These are phyloP conservation scores for Enteromius afrohamiltoni DNA, from an alignment of 2,797 vertebrate genomes.

Conservation along the genomic window DNA sequence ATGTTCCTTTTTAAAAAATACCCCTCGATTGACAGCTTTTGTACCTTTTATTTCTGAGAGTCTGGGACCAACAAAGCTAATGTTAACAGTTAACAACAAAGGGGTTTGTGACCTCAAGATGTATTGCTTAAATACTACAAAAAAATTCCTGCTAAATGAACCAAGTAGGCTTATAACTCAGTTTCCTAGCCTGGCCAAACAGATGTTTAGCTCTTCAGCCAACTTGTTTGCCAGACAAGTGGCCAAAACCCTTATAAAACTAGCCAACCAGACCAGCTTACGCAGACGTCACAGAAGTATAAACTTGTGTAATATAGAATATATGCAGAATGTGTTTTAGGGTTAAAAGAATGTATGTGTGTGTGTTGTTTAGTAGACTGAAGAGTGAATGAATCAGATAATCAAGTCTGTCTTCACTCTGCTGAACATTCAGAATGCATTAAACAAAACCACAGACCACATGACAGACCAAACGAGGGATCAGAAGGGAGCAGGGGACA, in stretches of 20 bases:
- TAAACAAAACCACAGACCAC: slow-evolving; percentile 44
- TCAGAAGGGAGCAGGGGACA: neutral
- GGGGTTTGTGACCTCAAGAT: neutral
- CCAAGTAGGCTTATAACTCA: neutral
- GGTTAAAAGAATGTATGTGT: neutral
- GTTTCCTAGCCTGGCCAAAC: neutral
- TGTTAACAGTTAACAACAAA: neutral
- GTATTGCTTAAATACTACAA: neutral
- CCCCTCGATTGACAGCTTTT: no score
- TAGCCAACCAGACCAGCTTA: neutral
- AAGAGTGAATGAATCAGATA: slow-evolving; percentile 24
- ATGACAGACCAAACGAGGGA: neutral
- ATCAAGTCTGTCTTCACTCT: slow-evolving; percentile 43
- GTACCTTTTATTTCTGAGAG: no score
- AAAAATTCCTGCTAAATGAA: neutral
- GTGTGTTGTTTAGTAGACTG: slow-evolving; percentile 2
- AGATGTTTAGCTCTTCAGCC: neutral
- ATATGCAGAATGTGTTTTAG: slow-evolving; percentile 1
- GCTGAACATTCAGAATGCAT: slow-evolving; percentile 48
- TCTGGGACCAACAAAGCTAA: neutral
- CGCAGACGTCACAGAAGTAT: neutral
- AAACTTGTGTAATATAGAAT: neutral
- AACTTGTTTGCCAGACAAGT: neutral
- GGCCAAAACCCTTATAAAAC: neutral
- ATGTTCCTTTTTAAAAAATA: no score